Percentiles rank a stretch among this genome's conserved stretches.
Evolutionary conservation across 2,797 vertebrate genomes (phyloP).

Genomic region (Eulemur rubriventer): DNA sequence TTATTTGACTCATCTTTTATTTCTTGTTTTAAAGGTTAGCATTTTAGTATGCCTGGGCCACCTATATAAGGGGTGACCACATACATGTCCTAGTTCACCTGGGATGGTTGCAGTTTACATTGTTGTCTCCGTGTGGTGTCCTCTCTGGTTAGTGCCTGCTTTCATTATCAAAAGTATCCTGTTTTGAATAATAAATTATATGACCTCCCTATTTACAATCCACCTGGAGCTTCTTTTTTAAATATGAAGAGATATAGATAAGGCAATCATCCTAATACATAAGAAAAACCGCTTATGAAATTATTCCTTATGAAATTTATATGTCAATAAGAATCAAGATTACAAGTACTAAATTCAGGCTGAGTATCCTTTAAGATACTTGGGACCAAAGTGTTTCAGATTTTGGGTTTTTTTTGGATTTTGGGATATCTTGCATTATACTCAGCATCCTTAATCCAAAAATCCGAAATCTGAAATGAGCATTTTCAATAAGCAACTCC

Average conservation of each 20-base stretch:
- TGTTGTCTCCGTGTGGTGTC: neutral
- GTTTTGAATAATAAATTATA: neutral
- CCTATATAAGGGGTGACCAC: neutral
- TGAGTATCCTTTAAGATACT: neutral
- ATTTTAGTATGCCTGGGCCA: neutral
- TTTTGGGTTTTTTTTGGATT: neutral
- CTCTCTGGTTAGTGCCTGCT: neutral
- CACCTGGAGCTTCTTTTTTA: neutral
- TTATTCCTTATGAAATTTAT: conserved; percentile 50
- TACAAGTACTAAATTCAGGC: conserved; percentile 26
- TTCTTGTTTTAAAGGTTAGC: neutral
- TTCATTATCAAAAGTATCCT: neutral
- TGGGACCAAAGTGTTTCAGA: neutral
- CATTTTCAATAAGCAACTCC: neutral
- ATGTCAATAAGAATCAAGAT: neutral
- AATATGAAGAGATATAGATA: neutral
- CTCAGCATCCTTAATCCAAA: neutral
- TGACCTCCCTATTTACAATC: neutral
- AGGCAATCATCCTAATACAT: neutral
- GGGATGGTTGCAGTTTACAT: neutral
- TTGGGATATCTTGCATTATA: neutral
- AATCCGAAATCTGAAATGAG: neutral
- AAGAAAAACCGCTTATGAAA: neutral
- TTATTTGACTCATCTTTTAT: neutral
- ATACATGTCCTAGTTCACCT: neutral